Evolutionary conservation across 2,797 vertebrate species (phyloP), one percentile per base, ranked within the genome.

Genomic region (Jordanella pulchra): DNA sequence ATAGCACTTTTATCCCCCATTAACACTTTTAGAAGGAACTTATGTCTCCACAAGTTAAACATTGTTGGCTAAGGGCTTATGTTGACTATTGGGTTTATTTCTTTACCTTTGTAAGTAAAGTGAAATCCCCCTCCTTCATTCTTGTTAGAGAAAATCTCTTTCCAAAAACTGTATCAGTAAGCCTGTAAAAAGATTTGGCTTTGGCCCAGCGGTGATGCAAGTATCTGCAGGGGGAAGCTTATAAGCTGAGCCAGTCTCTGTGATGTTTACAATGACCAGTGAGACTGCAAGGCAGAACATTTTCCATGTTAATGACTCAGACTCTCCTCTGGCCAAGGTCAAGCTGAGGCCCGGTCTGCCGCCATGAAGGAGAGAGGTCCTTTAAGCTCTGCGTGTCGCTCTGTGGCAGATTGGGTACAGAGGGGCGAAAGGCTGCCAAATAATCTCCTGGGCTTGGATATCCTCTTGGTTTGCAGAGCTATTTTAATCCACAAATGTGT

Each of bases 241-340:
- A 75, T 70, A 42, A 67, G 69, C 76, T 7, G 17, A 1, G 73
- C 61, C 85, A 82, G 87, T 71, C 76, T 86, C 81, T 80, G 69
- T 75, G 60, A 79, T 86, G 82, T 87, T 89, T 87, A 78, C 84
- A 78, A 74, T 84, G 73, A 81, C 83, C 85, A 75, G 65, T 18
- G 76, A 65, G 73, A 76, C 50, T 68, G 82, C 70, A 2, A 56
- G 69, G 81, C 76, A 48, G 58, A 70, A 70, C 79, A 82, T 80
- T 85, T 81, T 77, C 83, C 67, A 72, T 76, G 79, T 79, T 87
- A 84, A 91, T 83, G 81, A 87, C 71, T 83, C 73, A 21, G 65
- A 47, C 79, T 71, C 39, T 14, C 81, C 67, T 79, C 75, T 27
- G 81, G 78, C 83, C 87, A 87, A 89, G 86, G 91, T 89, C 87